Base-by-base conservation (phyloP, 2,113 vertebrate genomes). In the Sinocyclocheilus anophthalmus region DNA sequence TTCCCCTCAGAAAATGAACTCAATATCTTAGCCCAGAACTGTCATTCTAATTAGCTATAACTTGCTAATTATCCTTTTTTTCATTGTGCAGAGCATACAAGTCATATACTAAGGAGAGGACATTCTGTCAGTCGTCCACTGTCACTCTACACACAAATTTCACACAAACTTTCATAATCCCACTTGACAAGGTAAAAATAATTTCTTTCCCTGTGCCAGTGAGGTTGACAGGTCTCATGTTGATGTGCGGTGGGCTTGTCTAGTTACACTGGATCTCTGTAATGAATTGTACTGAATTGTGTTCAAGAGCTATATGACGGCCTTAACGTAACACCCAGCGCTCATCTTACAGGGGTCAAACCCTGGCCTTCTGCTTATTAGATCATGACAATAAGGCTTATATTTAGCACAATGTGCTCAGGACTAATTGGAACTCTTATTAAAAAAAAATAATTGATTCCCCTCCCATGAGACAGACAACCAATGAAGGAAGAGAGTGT, bases 341-440 rank as follows among this genome's bases (percentile, higher is more conserved):
- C 57, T 63, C 77, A 63, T 63, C 30, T 80, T 76, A 83, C 75
- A 78, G 72, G 73, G 84, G 65, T 84, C 87, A 86, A 76, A 67
- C 81, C 57, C 33, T 9, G 50, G 81, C 53, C 45, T 69, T 57
- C 59, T 84, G 79, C 87, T 89, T 89, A 89, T 85, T 87, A 83
- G 76, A 89, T 89, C 84, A 89, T 84, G 87, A 84, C 83, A 89
- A 45, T 87, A 81, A 76, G 80, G 48, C 73, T 86, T 89, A 89
- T 84, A 87, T 85, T 89, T 89, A 89, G 88, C 42, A 75, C 84
- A 81, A 42, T 45, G 75, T 24, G 59, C 80, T 69, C 45, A 50
- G 18, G 20, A 37, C 75, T 85, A 85, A 85, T 80, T 87, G 69
- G 42, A 85, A 48, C 53, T 77, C 84, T 85, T 86, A 86, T 84